Evolutionary conservation across 2,888 invertebrate species (phyloP).

Genomic region (Papilio demoleus): DNA sequence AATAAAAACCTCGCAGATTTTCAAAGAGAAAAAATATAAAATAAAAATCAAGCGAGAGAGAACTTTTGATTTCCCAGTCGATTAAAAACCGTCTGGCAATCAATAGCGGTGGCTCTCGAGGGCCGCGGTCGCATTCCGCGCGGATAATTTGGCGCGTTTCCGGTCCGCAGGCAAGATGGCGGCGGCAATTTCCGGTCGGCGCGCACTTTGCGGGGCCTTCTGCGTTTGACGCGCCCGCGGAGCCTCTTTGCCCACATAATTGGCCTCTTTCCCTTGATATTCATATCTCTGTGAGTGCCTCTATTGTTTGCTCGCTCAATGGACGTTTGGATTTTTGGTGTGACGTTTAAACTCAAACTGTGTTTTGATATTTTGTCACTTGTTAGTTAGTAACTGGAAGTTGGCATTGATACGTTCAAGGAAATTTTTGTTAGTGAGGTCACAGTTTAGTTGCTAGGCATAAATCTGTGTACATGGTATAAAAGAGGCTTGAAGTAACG

Average conservation of each 20-base stretch:
- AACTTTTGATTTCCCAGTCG: constrained; percentile 35
- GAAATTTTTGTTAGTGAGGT: background rate
- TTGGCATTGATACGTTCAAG: no score
- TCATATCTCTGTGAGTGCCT: constrained; percentile 35
- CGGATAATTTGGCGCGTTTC: constrained; percentile 49
- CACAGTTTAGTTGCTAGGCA: background rate
- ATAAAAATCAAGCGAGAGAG: constrained; percentile 1
- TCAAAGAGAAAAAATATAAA: constrained; percentile 57
- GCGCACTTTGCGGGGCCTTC: constrained; percentile 54
- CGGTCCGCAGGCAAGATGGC: constrained; percentile 60
- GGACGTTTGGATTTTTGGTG: constrained; percentile 12
- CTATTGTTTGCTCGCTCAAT: constrained; percentile 24
- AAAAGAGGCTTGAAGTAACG: background rate
- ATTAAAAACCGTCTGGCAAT: constrained; percentile 36
- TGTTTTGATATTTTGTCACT: background rate
- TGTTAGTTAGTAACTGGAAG: no score
- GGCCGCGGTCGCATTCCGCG: constrained; percentile 40
- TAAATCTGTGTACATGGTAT: background rate
- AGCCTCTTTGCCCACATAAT: constrained; percentile 44
- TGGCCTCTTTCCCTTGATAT: constrained; percentile 31
- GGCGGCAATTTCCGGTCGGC: constrained; percentile 65
- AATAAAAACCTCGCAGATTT: constrained; percentile 50
- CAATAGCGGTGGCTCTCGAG: constrained; percentile 33
- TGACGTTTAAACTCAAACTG: constrained; percentile 12
- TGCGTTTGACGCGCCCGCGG: constrained; percentile 62